Base-by-base conservation (phyloP, 1,140 invertebrate genomes). In the Andricus grossulariae region DNA sequence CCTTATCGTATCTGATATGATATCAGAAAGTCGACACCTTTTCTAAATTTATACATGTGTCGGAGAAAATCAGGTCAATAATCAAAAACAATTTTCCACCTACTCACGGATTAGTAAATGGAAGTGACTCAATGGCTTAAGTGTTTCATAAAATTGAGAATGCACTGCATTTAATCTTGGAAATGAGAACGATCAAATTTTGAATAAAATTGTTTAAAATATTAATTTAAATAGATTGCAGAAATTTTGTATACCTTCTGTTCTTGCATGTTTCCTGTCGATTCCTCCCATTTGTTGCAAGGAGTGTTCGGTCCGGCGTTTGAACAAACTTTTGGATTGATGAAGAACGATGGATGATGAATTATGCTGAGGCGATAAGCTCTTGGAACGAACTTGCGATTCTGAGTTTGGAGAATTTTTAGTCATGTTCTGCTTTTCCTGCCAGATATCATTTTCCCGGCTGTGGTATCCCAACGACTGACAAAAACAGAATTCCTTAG, bases 391-490 rank as follows among this genome's bases (percentile, higher is more conserved):
- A 73, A 87, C 80, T 45, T 86, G 85, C 71, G 78, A 80, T 80
- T 79, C 72, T 51, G 80, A 79, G 25, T 81, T 78, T 5, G 87
- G 82, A 60, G 85, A 88, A 78, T 84, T 83, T 76, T 87, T 86
- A 15, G 83, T 66, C 55, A 85, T 82, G 21, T 84, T 84, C 15
- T 83, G 83, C 71, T 90, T 90, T 70, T 89, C 88, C 60, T 89
- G 87, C 89, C 89, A 90, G 50, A 89, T 80, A 75, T 84, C 81
- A 80, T 86, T 85, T 75, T 85, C 79, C n/a, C 86, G 80, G 57
- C 83, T 85, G 50, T 88, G 83, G 77, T 83, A 90, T 81, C 88
- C 89, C 81, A 88, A 84, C 75, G 86, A 83, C 70, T 74, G 21
- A 52, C 50, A 13, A 74, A 57, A 55, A 66, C 25, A 45, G 39